Evolutionary conservation across 2,113 vertebrate species (phyloP), one percentile per base, ranked within the genome.

Genomic region (Psephotus haematonotus): DNA sequence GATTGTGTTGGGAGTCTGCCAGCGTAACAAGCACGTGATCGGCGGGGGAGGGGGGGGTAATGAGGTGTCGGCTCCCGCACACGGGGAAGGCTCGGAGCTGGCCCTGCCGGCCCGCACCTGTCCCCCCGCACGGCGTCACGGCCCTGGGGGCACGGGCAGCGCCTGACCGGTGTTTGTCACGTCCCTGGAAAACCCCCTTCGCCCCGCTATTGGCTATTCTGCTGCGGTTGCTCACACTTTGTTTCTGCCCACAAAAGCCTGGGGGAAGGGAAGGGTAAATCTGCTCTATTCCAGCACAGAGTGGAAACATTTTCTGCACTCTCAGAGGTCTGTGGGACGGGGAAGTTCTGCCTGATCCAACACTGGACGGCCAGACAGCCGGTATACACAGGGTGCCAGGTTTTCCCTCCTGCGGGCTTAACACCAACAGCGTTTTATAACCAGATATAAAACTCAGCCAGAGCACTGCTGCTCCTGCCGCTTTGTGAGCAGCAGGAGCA

Each of bases 151-250:
- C 91, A 22, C 47, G 70, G 55, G 33, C 18, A 10, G 91, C 82
- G 59, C 91, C 96, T 86, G 88, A 95, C 71, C 68, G 3, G 17
- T 3, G 1, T n/a, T 71, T n/a, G 47, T 77, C 10, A 39, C 63
- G 8, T 2, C 86, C 82, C 93, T 8, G 86, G 25, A 86, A 72
- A 86, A 59, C 76, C 57, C 93, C 88, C 86, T 52, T 22, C 93
- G 57, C 20, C 47, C 80, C 31, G 47, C 80, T 80, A 55, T 49
- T 39, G 86, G 39, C 83, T 41, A 9, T 93, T 88, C 86, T 91
- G 89, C 83, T 93, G 71, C 59, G 82, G 49, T 77, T 82, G 86
- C 93, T 92, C 68, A 5, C 91, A 69, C 88, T 90, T 90, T 81
- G 52, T 71, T 90, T 59, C 79, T 76, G 52, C 22, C 71, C 88